Conservation (phyloP, 1,140 invertebrate species). For the Aphelinus atriplicis region DNA sequence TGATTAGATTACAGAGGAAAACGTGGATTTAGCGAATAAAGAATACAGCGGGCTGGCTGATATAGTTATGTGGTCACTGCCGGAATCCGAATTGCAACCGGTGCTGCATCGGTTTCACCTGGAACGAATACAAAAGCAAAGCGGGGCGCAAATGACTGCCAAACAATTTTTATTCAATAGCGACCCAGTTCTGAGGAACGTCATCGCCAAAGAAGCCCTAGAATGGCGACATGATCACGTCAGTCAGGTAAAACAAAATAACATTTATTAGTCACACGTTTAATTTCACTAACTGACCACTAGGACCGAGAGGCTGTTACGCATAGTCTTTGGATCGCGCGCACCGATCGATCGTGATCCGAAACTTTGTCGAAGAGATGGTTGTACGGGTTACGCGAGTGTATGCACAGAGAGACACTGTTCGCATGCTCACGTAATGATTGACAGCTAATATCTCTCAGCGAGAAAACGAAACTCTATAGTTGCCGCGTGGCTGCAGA, state of each 20-base stretch:
- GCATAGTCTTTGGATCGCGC: too few species aligned
- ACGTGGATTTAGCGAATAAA: constrained; percentile 74
- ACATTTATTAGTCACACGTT: too few species aligned
- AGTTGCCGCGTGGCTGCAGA: too few species aligned
- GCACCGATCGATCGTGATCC: too few species aligned
- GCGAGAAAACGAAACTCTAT: too few species aligned
- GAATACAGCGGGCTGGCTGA: constrained; percentile 79
- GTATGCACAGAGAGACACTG: too few species aligned
- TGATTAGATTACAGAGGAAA: constrained; percentile 67
- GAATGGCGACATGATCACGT: constrained; percentile 77
- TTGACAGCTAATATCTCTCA: too few species aligned
- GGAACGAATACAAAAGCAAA: constrained; percentile 62
- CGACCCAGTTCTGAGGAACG: constrained; percentile 78
- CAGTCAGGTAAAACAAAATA: constrained; percentile 66
- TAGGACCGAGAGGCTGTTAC: too few species aligned
- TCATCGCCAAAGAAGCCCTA: constrained; percentile 87
- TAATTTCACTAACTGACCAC: too few species aligned
- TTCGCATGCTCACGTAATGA: too few species aligned
- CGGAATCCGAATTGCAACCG: constrained; percentile 79
- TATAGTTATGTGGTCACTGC: constrained; percentile 80
- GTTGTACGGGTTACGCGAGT: too few species aligned
- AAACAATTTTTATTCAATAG: constrained; percentile 79
- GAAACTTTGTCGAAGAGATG: too few species aligned
- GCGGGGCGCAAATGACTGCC: constrained; percentile 66
- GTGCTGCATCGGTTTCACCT: constrained; percentile 73